Evolutionary conservation across 2,113 vertebrate genomes (phyloP), one percentile per base, ranked within the genome.

Genomic region (Paratilapia polleni): DNA sequence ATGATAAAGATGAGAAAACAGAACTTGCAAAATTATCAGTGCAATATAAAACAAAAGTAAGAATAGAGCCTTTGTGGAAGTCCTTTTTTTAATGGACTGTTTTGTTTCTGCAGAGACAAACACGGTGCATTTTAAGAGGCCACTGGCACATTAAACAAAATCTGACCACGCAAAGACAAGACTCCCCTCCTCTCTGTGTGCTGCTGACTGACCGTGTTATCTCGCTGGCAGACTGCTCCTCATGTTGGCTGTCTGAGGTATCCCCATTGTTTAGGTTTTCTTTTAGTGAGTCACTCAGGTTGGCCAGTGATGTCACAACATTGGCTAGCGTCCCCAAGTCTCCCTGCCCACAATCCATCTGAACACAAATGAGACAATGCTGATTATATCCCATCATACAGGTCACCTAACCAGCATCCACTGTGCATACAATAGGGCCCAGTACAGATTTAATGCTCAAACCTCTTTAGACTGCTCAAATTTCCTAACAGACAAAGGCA

Each of bases 311-410:
- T 9, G 98, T 98, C 89, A 99, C 98, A 74, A 99, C 98, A 83
- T 98, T 99, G 86, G 98, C 98, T 81, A 99, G 90, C 1, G 98
- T 99, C 84, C 98, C 97, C 92, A 99, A 94, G 92, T 97, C 98
- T 80, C 98, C 96, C 59, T 99, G 98, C 82, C 96, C 97, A 60
- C 97, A 96, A 86, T 99, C 98, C 82, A 96, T 96, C 98, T 99
- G 85, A 74, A 60, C 57, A 89, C 56, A 83, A 59, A 82, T 26
- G 7, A 85, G 59, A 68, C 12, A 41, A 60, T 68, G 22, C 8
- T 80, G 9, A 77, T 64, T n/a, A 63, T 54, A 58, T 79, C 22
- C 10, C 26, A 62, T 17, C 20, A 58, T 74, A 31, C 2, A 49
- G n/a, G 9, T 56, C n/a, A 60, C 17, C 20, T 15, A 62, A 52